Evolutionary conservation across 2,888 invertebrate species (phyloP).

Genomic region (Globia sparganii): DNA sequence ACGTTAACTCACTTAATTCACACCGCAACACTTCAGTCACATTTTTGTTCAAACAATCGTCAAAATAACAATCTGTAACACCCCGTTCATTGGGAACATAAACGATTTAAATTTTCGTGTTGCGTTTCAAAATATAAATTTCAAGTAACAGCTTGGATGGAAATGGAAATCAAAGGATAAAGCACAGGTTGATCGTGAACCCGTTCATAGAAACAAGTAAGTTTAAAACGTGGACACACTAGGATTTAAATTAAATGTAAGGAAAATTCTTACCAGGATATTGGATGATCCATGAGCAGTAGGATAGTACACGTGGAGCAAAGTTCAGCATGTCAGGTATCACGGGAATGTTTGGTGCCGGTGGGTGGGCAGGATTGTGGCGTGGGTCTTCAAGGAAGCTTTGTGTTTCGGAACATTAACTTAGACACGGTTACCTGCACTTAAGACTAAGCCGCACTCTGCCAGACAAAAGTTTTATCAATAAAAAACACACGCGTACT

Average conservation of each 20-base stretch:
- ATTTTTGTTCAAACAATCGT: conserved; percentile 38
- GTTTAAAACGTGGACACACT: conserved; percentile 75
- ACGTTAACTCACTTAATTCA: conserved; percentile 4
- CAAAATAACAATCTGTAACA: conserved; percentile 53
- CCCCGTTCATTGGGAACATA: conserved; percentile 63
- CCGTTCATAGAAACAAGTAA: conserved; percentile 56
- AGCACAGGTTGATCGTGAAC: conserved; percentile 59
- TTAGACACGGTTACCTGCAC: conserved; percentile 77
- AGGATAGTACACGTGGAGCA: conserved; percentile 88
- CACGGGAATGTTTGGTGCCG: conserved; percentile 86
- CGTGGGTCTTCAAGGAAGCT: conserved; percentile 88
- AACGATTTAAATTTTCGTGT: conserved; percentile 55
- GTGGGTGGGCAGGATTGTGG: conserved; percentile 86
- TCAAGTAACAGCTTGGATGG: conserved; percentile 71
- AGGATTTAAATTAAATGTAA: conserved; percentile 88
- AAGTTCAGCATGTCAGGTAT: conserved; percentile 85
- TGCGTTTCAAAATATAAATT: conserved; percentile 47
- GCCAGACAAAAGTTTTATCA: conserved; percentile 57
- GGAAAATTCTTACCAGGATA: conserved; percentile 89
- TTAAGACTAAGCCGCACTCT: conserved; percentile 69
- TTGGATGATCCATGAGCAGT: conserved; percentile 89
- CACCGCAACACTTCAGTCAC: neutral
- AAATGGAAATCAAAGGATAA: conserved; percentile 73
- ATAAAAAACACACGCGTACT: conserved; percentile 75
- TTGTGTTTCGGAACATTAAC: conserved; percentile 75